phyloP scores from a whole-genome alignment of 1,140 invertebrate genomes.

The Ephestia elutella region DNA sequence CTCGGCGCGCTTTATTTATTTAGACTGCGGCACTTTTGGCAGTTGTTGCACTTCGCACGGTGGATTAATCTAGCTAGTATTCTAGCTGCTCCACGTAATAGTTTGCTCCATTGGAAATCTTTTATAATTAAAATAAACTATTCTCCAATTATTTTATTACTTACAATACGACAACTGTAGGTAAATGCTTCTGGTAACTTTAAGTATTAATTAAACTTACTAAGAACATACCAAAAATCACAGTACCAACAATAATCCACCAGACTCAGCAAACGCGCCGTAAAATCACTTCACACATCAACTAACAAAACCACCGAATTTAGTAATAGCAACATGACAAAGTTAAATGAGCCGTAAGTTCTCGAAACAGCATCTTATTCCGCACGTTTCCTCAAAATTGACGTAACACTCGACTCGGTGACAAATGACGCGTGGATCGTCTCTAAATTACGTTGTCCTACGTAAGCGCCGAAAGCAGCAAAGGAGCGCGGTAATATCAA shows the following conservation, averaged over 20 bases:
- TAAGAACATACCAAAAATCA: too few species aligned
- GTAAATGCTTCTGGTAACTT: too few species aligned
- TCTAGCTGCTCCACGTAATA: too few species aligned
- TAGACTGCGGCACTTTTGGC: neutral
- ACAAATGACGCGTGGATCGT: neutral
- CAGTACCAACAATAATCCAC: neutral
- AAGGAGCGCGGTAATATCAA: too few species aligned
- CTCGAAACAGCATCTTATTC: slow-evolving; percentile 1
- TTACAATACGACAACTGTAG: too few species aligned
- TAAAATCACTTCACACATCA: neutral
- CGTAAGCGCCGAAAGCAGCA: too few species aligned
- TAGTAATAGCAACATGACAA: neutral
- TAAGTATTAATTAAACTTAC: too few species aligned
- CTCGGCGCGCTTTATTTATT: neutral
- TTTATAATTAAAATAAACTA: too few species aligned
- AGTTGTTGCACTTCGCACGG: neutral
- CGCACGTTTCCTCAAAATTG: neutral
- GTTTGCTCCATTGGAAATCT: too few species aligned
- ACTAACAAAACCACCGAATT: neutral
- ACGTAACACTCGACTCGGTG: neutral
- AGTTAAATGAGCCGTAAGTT: neutral
- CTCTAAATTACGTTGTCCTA: too few species aligned
- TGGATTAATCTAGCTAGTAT: neutral
- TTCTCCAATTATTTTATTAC: too few species aligned
- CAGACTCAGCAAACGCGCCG: neutral